Percentiles rank a stretch among this genome's conserved stretches.
These are phyloP conservation scores for Cynopterus sphinx DNA, from an alignment of 2,797 vertebrate species.

Conservation along the genomic window DNA sequence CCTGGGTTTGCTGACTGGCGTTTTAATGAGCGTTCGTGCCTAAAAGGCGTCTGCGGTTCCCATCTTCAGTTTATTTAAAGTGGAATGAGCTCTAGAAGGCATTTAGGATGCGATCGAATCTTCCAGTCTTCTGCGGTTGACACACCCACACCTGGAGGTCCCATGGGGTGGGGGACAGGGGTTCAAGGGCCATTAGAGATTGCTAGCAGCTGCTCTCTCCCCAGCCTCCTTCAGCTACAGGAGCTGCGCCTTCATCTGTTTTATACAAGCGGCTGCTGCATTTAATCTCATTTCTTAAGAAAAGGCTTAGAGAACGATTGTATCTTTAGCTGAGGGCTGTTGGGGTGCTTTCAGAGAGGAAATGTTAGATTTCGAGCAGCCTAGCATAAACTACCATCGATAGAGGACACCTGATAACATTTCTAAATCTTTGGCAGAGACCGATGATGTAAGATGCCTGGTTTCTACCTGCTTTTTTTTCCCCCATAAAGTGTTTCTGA, in stretches of 20 bases:
- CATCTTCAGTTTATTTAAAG: not conserved
- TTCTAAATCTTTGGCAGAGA: not conserved
- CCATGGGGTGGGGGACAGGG: accelerated
- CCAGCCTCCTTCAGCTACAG: not conserved
- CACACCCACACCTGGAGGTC: not conserved
- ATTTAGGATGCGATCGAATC: not conserved
- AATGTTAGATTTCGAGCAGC: not conserved
- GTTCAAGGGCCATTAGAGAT: not conserved
- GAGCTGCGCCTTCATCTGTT: not conserved
- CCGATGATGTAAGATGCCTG: not conserved
- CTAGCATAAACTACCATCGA: not conserved
- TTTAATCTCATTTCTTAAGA: not conserved
- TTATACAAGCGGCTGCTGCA: not conserved
- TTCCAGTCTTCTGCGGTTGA: not conserved
- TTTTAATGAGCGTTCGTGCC: not conserved
- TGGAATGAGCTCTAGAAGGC: not conserved
- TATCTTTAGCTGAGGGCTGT: not conserved
- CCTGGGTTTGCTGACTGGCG: not conserved
- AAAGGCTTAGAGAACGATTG: not conserved
- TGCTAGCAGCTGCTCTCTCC: not conserved
- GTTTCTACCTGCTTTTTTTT: not conserved
- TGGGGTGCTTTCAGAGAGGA: not conserved
- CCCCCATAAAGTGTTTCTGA: not conserved
- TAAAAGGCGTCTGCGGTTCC: not conserved
- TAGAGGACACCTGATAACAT: not conserved